These are phyloP conservation scores for Mythimna lalbum DNA, from an alignment of 2,888 invertebrate genomes.

Conservation along the genomic window DNA sequence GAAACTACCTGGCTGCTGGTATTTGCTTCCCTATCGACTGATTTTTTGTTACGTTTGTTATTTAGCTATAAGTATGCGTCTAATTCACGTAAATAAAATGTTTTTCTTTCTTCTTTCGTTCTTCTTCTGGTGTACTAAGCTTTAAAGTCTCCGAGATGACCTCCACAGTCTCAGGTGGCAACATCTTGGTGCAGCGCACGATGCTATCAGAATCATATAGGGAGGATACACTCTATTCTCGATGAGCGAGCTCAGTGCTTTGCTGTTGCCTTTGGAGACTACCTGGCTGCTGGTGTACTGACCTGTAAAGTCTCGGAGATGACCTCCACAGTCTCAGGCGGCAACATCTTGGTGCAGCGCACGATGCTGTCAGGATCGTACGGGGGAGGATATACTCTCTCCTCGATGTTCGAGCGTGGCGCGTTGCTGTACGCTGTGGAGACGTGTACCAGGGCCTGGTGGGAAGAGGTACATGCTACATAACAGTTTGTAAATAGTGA, in stretches of 20 bases:
- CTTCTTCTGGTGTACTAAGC: slow-evolving; percentile 83
- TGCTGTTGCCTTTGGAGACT: no score
- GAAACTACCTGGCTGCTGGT: no score
- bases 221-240: slow-evolving; percentile 81
- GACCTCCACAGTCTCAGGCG: slow-evolving; percentile 91
- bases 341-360: slow-evolving; percentile 91
- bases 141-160: no score
- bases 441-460: slow-evolving; percentile 95
- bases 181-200: no score
- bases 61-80: no score
- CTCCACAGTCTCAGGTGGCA: slow-evolving; percentile 50
- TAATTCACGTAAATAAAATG: no score
- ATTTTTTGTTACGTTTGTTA: no score
- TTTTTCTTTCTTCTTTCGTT: no score
- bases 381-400: slow-evolving; percentile 94
- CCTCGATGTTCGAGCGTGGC: slow-evolving; percentile 94
- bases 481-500: no score
- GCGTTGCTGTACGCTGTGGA: slow-evolving; percentile 99
- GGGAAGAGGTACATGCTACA: background rate
- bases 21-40: no score
- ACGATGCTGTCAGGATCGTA: slow-evolving; percentile 92
- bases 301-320: slow-evolving; percentile 91
- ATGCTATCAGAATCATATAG: slow-evolving; percentile 69
- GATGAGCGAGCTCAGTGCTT: slow-evolving; percentile 56
- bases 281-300: slow-evolving; percentile 27